These are phyloP conservation scores for Drosophila santomea DNA, from an alignment of 1,140 invertebrate genomes.

Conservation along the genomic window DNA sequence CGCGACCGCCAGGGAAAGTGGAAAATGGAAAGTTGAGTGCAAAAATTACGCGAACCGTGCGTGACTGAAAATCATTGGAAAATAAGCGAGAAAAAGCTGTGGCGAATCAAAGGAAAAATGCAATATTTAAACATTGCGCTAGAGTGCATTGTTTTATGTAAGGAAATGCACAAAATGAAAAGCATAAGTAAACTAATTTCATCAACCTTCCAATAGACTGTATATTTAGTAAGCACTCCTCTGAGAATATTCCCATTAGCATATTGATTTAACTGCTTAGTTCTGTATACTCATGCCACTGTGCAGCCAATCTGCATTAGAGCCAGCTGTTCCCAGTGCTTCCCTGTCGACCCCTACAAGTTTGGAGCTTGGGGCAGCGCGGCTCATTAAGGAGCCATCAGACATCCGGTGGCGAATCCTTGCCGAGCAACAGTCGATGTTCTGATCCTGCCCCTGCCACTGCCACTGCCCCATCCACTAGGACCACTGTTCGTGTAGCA, in stretches of 20 bases:
- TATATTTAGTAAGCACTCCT: no score
- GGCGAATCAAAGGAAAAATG: neutral
- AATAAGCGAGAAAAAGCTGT: constrained; percentile 11
- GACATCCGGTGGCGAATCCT: constrained; percentile 43
- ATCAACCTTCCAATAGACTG: no score
- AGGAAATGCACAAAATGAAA: no score
- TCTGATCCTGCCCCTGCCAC: neutral
- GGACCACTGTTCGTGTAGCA: constrained; percentile 1
- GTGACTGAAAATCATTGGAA: constrained; percentile 41
- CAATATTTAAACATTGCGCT: neutral
- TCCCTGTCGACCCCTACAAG: constrained; percentile 17
- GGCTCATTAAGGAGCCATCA: constrained; percentile 78
- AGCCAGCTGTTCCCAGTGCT: constrained; percentile 32
- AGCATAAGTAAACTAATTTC: neutral
- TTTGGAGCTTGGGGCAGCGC: constrained; percentile 43
- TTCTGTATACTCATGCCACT: constrained; percentile 1
- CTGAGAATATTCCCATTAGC: neutral
- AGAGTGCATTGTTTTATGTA: neutral
- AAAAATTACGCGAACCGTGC: constrained; percentile 25
- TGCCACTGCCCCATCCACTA: neutral
- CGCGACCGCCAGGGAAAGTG: constrained; percentile 1
- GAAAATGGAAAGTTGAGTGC: constrained; percentile 3
- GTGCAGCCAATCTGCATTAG: constrained; percentile 44
- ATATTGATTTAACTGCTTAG: neutral
- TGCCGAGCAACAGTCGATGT: constrained; percentile 21